These are phyloP conservation scores for Caenorhabditis zanzibari DNA, from an alignment of 2,888 invertebrate species.

Conservation along the genomic window DNA sequence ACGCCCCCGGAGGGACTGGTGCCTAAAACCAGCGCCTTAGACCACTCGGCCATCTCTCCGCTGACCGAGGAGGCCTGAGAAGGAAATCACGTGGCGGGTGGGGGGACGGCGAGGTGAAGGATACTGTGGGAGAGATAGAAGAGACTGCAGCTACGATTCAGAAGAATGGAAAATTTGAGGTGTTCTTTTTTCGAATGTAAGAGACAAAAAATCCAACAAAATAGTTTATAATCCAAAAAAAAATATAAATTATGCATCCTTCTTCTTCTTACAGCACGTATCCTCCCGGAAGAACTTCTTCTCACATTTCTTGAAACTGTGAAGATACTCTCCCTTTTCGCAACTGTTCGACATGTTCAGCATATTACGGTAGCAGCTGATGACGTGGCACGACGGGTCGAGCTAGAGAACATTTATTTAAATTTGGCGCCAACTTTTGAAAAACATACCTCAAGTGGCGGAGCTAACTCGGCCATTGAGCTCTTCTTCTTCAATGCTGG, in stretches of 20 bases:
- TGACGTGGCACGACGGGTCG: constrained; percentile 34
- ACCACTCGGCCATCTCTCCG: constrained; percentile 89
- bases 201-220: not conserved
- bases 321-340: constrained; percentile 34
- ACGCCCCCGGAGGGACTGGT: constrained; percentile 90
- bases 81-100: too few species aligned
- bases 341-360: constrained; percentile 45
- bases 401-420: constrained; percentile 20
- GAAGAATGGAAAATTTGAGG: too few species aligned
- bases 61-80: too few species aligned
- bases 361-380: constrained; percentile 51
- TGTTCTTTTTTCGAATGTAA: not conserved
- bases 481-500: constrained; percentile 4
- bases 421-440: not conserved
- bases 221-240: not conserved
- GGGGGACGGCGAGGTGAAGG: too few species aligned
- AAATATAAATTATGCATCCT: not conserved
- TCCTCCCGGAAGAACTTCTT: constrained; percentile 55
- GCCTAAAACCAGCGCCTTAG: constrained; percentile 94
- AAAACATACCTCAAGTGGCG: constrained; percentile 6
- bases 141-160: too few species aligned
- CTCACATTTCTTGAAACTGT: constrained; percentile 57
- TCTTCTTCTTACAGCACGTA: constrained; percentile 44
- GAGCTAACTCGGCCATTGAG: constrained; percentile 13
- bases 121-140: too few species aligned